Conservation (phyloP, 2,113 vertebrate species). For the Heliornis fulica region DNA sequence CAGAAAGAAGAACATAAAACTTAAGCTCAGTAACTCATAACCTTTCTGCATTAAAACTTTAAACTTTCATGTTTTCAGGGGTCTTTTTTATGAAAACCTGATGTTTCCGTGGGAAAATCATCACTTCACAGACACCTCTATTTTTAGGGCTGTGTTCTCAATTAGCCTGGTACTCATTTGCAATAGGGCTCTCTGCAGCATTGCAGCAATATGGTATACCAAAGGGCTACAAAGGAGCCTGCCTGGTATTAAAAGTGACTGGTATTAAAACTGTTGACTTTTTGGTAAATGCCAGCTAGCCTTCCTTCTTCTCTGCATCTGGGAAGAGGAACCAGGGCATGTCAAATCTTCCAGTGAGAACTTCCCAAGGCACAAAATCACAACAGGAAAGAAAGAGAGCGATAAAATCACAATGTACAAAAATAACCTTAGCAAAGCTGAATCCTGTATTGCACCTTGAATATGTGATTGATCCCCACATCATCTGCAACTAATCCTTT, state of each 20-base stretch:
- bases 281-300: not conserved
- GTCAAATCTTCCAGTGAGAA: not conserved
- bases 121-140: not conserved
- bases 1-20: not conserved
- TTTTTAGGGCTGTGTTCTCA: conserved; percentile 1
- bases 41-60: not conserved
- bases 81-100: not conserved
- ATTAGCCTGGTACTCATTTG: not conserved
- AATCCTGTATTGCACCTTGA: not conserved
- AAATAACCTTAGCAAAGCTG: not conserved
- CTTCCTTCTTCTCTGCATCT: not conserved
- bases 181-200: not conserved
- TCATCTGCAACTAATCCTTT: not conserved
- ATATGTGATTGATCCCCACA: not conserved
- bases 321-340: not conserved
- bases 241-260: not conserved
- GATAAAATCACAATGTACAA: not conserved
- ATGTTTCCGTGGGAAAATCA: conserved; percentile 25
- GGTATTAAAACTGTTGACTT: not conserved
- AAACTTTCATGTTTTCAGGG: not conserved
- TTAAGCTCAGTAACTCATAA: not conserved
- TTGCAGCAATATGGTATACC: not conserved
- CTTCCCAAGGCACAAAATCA: not conserved
- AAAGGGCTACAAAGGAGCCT: not conserved
- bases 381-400: not conserved